phyloP scores from a whole-genome alignment of 2,888 invertebrate genomes.

The Frankliniella fusca region DNA sequence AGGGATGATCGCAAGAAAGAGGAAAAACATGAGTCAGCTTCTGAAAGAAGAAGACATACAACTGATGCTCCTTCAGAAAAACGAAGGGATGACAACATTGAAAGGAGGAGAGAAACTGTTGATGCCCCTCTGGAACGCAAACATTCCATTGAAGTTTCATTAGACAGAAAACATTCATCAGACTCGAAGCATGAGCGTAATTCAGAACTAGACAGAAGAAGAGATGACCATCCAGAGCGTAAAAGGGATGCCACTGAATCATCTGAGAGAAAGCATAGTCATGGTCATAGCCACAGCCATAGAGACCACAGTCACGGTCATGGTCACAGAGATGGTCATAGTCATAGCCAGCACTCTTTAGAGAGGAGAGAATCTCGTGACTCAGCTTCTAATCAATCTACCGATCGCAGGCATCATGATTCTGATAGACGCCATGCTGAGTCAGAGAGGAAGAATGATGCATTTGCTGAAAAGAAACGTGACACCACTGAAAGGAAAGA shows the following conservation, averaged over 20 bases:
- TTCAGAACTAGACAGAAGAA: constrained; percentile 24
- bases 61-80: constrained; percentile 32
- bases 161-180: neutral
- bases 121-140: constrained; percentile 20
- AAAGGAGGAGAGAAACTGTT: constrained; percentile 36
- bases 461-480: constrained; percentile 54
- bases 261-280: constrained; percentile 32
- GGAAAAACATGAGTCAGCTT: constrained; percentile 38
- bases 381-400: constrained; percentile 42
- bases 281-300: constrained; percentile 33
- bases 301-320: constrained; percentile 28
- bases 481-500: constrained; percentile 43
- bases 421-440: constrained; percentile 38
- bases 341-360: constrained; percentile 31
- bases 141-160: neutral
- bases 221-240: constrained; percentile 35
- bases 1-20: constrained; percentile 35
- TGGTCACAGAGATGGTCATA: constrained; percentile 36
- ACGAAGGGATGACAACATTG: constrained; percentile 37
- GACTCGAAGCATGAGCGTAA: neutral
- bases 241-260: constrained; percentile 36
- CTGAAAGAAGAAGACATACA: constrained; percentile 30
- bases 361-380: constrained; percentile 40
- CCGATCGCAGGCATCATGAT: neutral
- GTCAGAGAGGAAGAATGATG: constrained; percentile 47